phyloP scores from a whole-genome alignment of 2,888 invertebrate genomes.

The Drosophila kambysellisi region DNA sequence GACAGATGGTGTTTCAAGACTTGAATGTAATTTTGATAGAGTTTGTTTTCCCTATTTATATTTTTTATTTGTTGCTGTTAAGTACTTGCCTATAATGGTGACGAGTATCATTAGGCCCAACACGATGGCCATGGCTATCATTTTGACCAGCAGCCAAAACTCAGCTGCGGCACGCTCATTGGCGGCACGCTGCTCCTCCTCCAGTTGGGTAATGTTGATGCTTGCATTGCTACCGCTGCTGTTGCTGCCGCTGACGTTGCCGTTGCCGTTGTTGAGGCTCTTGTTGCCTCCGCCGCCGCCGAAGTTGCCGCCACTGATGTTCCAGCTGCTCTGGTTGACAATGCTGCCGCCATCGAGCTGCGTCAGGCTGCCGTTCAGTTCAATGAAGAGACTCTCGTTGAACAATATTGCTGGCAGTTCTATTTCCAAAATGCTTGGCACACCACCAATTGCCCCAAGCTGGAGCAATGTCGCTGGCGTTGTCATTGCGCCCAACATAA shows the following conservation, averaged over 20 bases:
- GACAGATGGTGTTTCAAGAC: conserved; percentile 45
- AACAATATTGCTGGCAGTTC: conserved; percentile 75
- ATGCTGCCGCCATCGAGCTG: conserved; percentile 53
- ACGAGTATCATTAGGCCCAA: conserved; percentile 96
- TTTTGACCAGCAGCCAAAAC: conserved; percentile 89
- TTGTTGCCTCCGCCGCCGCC: conserved; percentile 12
- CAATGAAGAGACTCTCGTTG: conserved; percentile 75
- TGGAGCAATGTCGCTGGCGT: conserved; percentile 66
- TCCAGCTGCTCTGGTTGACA: conserved; percentile 35
- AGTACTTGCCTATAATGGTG: conserved; percentile 94
- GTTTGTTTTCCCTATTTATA: conserved; percentile 12
- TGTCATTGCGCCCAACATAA: conserved; percentile 67
- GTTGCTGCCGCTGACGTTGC: neutral
- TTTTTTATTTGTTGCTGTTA: conserved; percentile 3
- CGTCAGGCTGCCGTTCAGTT: conserved; percentile 71
- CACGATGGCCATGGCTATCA: conserved; percentile 92
- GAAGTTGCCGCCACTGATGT: conserved; percentile 28
- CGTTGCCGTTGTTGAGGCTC: conserved; percentile 11
- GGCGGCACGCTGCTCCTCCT: conserved; percentile 54
- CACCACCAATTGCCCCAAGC: conserved; percentile 66
- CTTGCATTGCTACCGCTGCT: conserved; percentile 41
- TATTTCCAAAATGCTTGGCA: conserved; percentile 72
- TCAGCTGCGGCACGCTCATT: conserved; percentile 63
- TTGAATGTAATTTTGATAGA: conserved; percentile 48
- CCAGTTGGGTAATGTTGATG: conserved; percentile 45